phyloP scores from a whole-genome alignment of 1,140 invertebrate species.

The Thaumetopoea pityocampa region DNA sequence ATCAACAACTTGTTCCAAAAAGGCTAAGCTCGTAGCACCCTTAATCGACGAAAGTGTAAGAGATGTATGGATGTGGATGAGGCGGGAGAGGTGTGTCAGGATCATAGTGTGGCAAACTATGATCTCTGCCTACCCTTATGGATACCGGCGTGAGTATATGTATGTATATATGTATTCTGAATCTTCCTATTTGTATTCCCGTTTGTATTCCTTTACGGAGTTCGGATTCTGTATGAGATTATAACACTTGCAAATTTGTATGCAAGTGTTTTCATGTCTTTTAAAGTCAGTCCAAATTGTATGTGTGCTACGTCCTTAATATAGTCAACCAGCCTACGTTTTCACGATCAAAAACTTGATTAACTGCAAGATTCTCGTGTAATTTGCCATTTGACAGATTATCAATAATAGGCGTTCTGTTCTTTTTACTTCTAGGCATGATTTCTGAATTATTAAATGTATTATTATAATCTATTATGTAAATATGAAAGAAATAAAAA shows the following conservation, averaged over 20 bases:
- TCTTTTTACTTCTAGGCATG: constrained; percentile 15
- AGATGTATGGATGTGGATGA: too few relatives aligned
- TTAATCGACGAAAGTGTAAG: too few relatives aligned
- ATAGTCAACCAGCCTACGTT: constrained; percentile 18
- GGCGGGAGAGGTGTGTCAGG: too few relatives aligned
- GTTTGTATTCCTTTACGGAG: background rate
- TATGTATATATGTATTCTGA: too few relatives aligned
- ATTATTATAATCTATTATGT: constrained; percentile 15
- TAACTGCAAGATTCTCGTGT: constrained; percentile 17
- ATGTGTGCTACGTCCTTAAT: constrained; percentile 22
- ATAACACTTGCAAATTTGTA: constrained; percentile 20
- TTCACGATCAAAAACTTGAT: constrained; percentile 23
- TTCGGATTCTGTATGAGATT: constrained; percentile 1
- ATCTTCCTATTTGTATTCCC: too few relatives aligned
- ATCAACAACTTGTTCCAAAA: too few relatives aligned
- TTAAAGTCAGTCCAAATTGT: constrained; percentile 23
- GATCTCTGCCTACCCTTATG: too few relatives aligned
- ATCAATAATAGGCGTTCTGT: constrained; percentile 19
- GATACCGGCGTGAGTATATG: too few relatives aligned
- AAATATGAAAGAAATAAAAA: constrained; percentile 22
- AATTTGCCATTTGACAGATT: constrained; percentile 21
- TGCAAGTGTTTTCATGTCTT: constrained; percentile 22
- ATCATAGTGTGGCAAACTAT: too few relatives aligned
- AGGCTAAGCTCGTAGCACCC: too few relatives aligned
- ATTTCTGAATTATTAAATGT: constrained; percentile 15